phyloP scores from a whole-genome alignment of 2,888 invertebrate genomes.

The Pachydiplax longipennis region DNA sequence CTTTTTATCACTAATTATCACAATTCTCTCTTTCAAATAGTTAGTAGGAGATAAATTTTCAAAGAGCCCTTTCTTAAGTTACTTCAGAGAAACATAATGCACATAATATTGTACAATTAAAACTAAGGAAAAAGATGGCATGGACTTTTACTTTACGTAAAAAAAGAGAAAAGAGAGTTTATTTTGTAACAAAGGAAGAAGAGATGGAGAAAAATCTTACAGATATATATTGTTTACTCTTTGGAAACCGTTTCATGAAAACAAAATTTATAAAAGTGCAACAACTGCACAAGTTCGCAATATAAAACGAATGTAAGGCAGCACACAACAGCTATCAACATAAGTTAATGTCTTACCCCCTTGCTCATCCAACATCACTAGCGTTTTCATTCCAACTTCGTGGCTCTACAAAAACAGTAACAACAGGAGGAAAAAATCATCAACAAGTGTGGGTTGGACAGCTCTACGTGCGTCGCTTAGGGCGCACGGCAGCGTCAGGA shows the following conservation, averaged over 20 bases:
- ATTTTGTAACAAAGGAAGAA: neutral
- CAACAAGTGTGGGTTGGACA: constrained; percentile 48
- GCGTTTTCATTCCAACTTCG: constrained; percentile 99
- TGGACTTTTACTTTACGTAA: neutral
- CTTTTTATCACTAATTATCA: neutral
- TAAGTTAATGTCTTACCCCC: constrained; percentile 83
- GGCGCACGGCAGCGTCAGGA: constrained; percentile 20
- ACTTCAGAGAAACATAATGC: neutral
- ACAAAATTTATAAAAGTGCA: constrained; percentile 23
- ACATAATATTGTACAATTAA: neutral
- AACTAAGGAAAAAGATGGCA: constrained; percentile 21
- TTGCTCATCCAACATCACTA: constrained; percentile 99
- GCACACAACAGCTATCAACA: constrained; percentile 44
- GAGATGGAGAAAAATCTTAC: neutral
- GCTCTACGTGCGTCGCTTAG: neutral
- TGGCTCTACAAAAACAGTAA: constrained; percentile 88
- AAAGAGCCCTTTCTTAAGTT: constrained; percentile 39
- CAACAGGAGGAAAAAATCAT: constrained; percentile 49
- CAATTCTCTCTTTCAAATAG: constrained; percentile 28
- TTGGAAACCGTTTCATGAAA: neutral
- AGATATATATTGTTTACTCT: neutral
- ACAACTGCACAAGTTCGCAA: constrained; percentile 36
- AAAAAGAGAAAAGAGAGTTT: neutral
- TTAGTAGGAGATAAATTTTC: neutral
- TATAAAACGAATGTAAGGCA: constrained; percentile 38